phyloP scores from a whole-genome alignment of 2,888 invertebrate species.

The Agrotis puta region DNA sequence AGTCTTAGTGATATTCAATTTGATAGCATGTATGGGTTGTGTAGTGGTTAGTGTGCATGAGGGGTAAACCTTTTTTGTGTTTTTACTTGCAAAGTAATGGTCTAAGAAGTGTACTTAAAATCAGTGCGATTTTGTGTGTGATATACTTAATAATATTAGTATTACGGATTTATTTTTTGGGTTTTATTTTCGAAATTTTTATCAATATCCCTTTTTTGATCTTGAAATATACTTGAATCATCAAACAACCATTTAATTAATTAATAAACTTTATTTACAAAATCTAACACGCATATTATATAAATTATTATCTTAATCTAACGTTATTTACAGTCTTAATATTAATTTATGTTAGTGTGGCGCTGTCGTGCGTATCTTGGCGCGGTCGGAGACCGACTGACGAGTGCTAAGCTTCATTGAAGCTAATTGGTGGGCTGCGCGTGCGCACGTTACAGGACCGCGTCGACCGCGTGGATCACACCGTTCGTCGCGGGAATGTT shows the following conservation, averaged over 20 bases:
- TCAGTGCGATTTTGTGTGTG: constrained; percentile 48
- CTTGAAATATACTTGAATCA: constrained; percentile 3
- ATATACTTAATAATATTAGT: constrained; percentile 41
- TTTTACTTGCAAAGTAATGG: constrained; percentile 10
- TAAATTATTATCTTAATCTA: constrained; percentile 88
- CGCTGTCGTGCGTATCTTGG: constrained; percentile 47
- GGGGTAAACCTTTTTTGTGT: constrained; percentile 4
- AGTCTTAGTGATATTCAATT: constrained; percentile 35
- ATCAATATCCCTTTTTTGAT: neutral
- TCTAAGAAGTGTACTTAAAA: constrained; percentile 52
- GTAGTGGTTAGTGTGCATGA: constrained; percentile 24
- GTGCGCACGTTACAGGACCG: constrained; percentile 77
- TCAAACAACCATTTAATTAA: constrained; percentile 47
- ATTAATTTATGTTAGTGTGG: constrained; percentile 57
- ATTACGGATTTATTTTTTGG: constrained; percentile 28
- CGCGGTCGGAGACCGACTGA: constrained; percentile 50
- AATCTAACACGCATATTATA: constrained; percentile 81
- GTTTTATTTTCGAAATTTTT: constrained; percentile 29
- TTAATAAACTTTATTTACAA: constrained; percentile 87
- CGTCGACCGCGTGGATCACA: constrained; percentile 96
- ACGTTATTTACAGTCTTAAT: constrained; percentile 89
- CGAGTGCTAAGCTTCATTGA: constrained; percentile 79
- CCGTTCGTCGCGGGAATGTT: constrained; percentile 97
- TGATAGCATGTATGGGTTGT: constrained; percentile 30
- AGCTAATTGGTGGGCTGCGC: constrained; percentile 76